phyloP scores from a whole-genome alignment of 2,797 vertebrate genomes.

The Darevskia nairensis region DNA sequence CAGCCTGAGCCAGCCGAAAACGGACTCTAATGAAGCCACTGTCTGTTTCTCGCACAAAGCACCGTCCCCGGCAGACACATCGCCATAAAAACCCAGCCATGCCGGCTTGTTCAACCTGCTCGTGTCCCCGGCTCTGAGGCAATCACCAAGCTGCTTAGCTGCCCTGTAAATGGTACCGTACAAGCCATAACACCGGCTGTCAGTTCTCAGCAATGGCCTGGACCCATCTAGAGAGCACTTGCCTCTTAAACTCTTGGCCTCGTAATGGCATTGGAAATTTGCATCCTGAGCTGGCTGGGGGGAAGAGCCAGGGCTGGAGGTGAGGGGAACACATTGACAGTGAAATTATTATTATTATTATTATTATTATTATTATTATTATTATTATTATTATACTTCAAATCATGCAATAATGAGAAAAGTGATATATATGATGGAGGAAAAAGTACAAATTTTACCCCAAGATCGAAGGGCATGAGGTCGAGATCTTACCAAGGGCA shows the following conservation, averaged over 20 bases:
- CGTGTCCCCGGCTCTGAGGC: not conserved
- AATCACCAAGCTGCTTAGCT: not conserved
- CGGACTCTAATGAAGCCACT: slow-evolving; percentile 27
- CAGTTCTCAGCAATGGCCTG: not conserved
- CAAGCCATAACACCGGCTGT: slow-evolving; percentile 9
- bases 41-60: not conserved
- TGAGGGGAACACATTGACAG: not conserved
- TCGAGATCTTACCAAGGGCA: too few relatives aligned
- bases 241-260: not conserved
- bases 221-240: not conserved
- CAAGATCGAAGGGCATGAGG: too few relatives aligned
- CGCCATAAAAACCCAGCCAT: slow-evolving; percentile 24
- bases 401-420: too few relatives aligned
- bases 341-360: too few relatives aligned
- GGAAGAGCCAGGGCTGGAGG: not conserved
- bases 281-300: not conserved
- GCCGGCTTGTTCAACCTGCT: not conserved
- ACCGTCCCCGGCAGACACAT: not conserved
- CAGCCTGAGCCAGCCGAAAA: slow-evolving; percentile 5
- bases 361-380: too few relatives aligned
- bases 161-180: not conserved
- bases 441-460: too few relatives aligned
- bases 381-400: too few relatives aligned
- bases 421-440: too few relatives aligned
- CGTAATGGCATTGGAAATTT: not conserved